These are phyloP conservation scores for Dromococcyx pavoninus DNA, from an alignment of 2,797 vertebrate genomes.

Conservation along the genomic window DNA sequence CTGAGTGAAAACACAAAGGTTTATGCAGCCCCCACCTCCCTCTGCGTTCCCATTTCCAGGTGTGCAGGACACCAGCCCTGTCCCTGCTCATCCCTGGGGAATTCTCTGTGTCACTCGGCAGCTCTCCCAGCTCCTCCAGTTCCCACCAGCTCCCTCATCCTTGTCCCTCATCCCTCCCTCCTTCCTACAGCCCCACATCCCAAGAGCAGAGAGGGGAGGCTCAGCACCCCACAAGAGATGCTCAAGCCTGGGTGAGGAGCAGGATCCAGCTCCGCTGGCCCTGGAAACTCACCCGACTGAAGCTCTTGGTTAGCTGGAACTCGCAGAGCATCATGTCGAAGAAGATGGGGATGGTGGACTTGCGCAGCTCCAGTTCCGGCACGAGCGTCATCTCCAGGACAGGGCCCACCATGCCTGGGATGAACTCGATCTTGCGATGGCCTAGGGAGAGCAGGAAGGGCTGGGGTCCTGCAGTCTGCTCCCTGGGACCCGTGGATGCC, in stretches of 20 bases:
- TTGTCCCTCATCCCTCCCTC: neutral
- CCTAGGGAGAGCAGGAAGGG: neutral
- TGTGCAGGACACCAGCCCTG: neutral
- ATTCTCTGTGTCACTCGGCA: accelerated
- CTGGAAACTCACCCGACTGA: conserved; percentile 20
- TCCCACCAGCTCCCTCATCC: neutral
- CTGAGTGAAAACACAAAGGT: neutral
- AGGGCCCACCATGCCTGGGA: conserved; percentile 66
- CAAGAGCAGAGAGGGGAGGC: neutral
- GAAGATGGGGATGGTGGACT: conserved; percentile 70
- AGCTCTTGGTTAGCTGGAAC: conserved; percentile 27
- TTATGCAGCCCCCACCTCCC: neutral
- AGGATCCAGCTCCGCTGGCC: accelerated
- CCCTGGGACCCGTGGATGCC: accelerated
- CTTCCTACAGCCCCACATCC: neutral
- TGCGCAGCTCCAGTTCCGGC: conserved; percentile 63
- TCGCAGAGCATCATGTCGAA: conserved; percentile 73
- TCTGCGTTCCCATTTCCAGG: neutral
- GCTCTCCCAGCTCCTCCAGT: neutral
- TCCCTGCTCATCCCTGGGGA: neutral
- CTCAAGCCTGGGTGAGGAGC: neutral
- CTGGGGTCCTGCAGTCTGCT: neutral
- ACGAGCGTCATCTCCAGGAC: conserved; percentile 70
- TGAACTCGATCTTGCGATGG: conserved; percentile 60
- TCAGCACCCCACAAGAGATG: accelerated